phyloP scores from a whole-genome alignment of 2,888 invertebrate species.

The Platynereis dumerilii region DNA sequence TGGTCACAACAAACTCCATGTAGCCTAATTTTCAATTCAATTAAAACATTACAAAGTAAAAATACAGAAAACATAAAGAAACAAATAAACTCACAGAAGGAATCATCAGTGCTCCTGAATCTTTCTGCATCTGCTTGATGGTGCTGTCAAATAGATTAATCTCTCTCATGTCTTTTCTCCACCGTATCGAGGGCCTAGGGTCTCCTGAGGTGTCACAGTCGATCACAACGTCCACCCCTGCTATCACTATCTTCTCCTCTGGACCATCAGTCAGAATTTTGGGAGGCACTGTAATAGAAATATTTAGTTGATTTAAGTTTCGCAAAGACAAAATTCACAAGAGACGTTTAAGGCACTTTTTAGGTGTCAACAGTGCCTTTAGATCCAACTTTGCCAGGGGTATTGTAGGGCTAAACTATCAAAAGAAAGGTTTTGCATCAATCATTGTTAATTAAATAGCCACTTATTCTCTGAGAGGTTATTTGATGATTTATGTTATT shows the following conservation, averaged over 20 bases:
- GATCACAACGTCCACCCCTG: slow-evolving; percentile 48
- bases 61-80: too few relatives aligned
- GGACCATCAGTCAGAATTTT: slow-evolving; percentile 40
- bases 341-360: neutral
- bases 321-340: neutral
- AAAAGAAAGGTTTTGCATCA: too few relatives aligned
- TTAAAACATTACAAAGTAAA: too few relatives aligned
- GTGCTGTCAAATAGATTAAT: slow-evolving; percentile 43
- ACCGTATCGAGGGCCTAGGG: slow-evolving; percentile 55
- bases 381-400: too few relatives aligned
- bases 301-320: neutral
- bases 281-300: slow-evolving; percentile 48
- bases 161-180: slow-evolving; percentile 39
- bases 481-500: too few relatives aligned
- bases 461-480: too few relatives aligned
- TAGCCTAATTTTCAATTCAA: too few relatives aligned
- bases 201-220: slow-evolving; percentile 58
- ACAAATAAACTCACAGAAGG: too few relatives aligned
- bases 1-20: too few relatives aligned
- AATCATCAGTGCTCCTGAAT: slow-evolving; percentile 41
- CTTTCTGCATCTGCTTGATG: slow-evolving; percentile 35
- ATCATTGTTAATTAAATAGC: too few relatives aligned
- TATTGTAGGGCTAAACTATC: too few relatives aligned
- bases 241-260: slow-evolving; percentile 42
- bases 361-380: too few relatives aligned